Conservation (phyloP, 1,140 invertebrate species). For the Cydia fagiglandana region DNA sequence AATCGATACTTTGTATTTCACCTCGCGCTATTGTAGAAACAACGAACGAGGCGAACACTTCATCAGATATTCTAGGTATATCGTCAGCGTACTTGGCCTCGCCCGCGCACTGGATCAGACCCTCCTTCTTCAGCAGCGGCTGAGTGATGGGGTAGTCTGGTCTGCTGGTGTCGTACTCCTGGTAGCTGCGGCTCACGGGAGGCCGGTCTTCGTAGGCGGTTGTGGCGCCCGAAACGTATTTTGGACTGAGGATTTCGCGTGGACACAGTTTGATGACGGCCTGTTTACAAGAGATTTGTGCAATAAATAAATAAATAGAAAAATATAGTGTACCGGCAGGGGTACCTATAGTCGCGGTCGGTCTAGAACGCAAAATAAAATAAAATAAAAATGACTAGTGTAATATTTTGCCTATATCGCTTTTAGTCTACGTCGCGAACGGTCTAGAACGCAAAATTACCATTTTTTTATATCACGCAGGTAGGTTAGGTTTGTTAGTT, state of each 20-base stretch:
- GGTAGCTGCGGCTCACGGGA: conserved; percentile 74
- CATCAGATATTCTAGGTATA: conserved; percentile 73
- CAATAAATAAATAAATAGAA: too few relatives aligned
- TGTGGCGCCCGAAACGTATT: conserved; percentile 44
- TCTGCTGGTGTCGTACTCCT: conserved; percentile 58
- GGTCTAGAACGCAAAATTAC: too few relatives aligned
- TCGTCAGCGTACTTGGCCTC: conserved; percentile 84
- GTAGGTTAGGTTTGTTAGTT: too few relatives aligned
- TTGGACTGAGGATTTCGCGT: conserved; percentile 38
- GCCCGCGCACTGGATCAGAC: conserved; percentile 80
- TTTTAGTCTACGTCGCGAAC: too few relatives aligned
- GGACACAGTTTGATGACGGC: conserved; percentile 48
- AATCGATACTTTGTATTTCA: conserved; percentile 80
- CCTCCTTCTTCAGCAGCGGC: conserved; percentile 82
- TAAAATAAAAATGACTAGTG: too few relatives aligned
- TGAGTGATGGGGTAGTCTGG: conserved; percentile 84
- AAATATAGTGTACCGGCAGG: too few relatives aligned
- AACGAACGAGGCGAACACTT: conserved; percentile 83
- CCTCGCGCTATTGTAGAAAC: conserved; percentile 77
- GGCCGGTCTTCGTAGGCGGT: conserved; percentile 67
- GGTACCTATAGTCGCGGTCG: too few relatives aligned
- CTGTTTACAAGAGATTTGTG: conserved; percentile 32
- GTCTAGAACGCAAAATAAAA: too few relatives aligned
- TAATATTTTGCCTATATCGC: too few relatives aligned
- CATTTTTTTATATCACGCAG: too few relatives aligned